A percentile compares a stretch with the other conserved stretches of the same genome.
These are phyloP conservation scores for Columba livia DNA, from an alignment of 2,113 vertebrate species.

Conservation along the genomic window DNA sequence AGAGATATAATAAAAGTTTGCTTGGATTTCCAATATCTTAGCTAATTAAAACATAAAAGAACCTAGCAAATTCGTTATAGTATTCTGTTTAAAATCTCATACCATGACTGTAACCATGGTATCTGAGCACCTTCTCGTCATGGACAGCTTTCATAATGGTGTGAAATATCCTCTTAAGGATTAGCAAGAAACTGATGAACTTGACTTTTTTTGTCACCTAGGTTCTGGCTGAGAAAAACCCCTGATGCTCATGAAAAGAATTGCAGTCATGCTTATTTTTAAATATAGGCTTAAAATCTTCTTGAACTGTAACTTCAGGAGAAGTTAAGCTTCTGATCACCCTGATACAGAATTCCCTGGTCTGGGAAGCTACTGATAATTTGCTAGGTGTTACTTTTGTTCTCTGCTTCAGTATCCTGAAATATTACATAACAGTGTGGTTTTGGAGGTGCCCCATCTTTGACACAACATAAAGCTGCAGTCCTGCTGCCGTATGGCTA, in stretches of 20 bases:
- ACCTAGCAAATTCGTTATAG: not conserved
- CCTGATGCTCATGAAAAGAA: not conserved
- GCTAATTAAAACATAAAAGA: not conserved
- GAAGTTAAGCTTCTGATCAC: not conserved
- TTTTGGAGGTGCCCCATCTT: not conserved
- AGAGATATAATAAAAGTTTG: not conserved
- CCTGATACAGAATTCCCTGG: not conserved
- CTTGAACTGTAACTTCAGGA: not conserved
- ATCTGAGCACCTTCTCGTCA: not conserved
- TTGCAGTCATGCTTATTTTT: not conserved
- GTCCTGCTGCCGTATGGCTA: not conserved
- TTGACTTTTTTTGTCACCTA: not conserved
- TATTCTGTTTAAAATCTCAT: not conserved
- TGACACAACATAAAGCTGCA: not conserved
- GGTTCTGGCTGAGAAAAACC: not conserved
- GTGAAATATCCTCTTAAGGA: not conserved
- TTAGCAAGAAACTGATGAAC: not conserved
- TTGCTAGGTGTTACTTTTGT: not conserved
- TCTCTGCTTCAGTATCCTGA: not conserved
- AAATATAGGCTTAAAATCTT: not conserved
- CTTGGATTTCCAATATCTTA: not conserved
- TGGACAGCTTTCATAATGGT: not conserved
- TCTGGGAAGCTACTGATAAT: not conserved
- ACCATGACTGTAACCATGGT: not conserved
- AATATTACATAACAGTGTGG: not conserved